These are phyloP conservation scores for Menidia beryllina DNA, from an alignment of 2,113 vertebrate genomes.

Conservation along the genomic window DNA sequence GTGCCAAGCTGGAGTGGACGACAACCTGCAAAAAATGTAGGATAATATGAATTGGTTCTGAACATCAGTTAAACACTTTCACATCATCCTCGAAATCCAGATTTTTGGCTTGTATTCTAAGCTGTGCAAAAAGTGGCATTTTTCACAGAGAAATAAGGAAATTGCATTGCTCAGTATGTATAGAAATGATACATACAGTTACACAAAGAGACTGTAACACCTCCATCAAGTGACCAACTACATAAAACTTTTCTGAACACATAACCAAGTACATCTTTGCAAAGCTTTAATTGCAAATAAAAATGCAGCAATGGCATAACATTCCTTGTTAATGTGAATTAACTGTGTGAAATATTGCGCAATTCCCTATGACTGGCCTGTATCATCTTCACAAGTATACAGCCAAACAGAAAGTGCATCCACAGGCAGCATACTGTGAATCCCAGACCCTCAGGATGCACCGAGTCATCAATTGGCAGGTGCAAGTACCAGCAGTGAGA, in stretches of 20 bases:
- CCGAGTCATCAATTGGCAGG: constrained; percentile 66
- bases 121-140: background rate
- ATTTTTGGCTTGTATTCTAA: background rate
- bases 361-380: background rate
- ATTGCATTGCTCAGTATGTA: constrained; percentile 20
- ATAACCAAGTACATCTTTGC: constrained; percentile 61
- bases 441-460: constrained; percentile 35
- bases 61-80: no score
- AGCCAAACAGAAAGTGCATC: constrained; percentile 7
- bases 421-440: constrained; percentile 6
- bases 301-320: constrained; percentile 16
- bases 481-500: constrained; percentile 64
- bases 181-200: constrained; percentile 44
- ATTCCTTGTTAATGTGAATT: background rate
- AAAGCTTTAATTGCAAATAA: constrained; percentile 61
- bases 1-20: no score
- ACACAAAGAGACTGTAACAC: constrained; percentile 42
- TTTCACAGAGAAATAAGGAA: constrained; percentile 38
- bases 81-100: no score
- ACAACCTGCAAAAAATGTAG: no score
- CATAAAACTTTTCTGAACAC: constrained; percentile 59
- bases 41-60: no score
- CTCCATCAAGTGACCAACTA: constrained; percentile 67
- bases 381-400: background rate
- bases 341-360: constrained; percentile 1